Evolutionary conservation across 1,140 invertebrate species (phyloP), one percentile per base, ranked within the genome.

Genomic region (Leptoteleia sp.): DNA sequence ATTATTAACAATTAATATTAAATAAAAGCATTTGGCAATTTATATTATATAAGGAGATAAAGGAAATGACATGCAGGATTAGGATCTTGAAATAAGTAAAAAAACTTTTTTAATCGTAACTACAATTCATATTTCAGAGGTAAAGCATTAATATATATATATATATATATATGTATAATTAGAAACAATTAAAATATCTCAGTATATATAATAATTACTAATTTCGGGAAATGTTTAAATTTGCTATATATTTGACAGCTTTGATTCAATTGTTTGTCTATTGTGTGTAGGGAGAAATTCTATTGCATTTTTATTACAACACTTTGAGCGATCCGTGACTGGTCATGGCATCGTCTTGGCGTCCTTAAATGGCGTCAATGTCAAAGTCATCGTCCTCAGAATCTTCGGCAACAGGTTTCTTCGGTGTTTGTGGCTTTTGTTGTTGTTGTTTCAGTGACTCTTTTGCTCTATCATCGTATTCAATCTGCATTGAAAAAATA

Each of bases 391-490:
- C 95, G 40, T 93, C 94, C 65, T 94, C 94, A 35, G 94, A 94
- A 47, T 92, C 91, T 35, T 90, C 89, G 33, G 90, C 77, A 13
- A 82, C 87, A 48, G 89, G 88, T 79, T 91, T 91, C 68, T 91
- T 91, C 25, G 76, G 81, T 47, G 79, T 82, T 80, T 73, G 86
- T 82, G 79, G 87, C 82, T 81, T 90, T 78, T 82, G 89, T 71
- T 92, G 91, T 40, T 93, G 92, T 87, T 95, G 94, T 72, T 95
- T 91, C 15, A 94, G 92, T 31, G 94, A 92, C 61, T 92, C 92
- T 84, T 93, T 93, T 16, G 94, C 95, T 86, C 95, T 93, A 88
- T 96, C 95, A 86, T 96, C 93, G 84, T 96, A 97, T 85, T 96
- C 95, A 88, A 97, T 95, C 93, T 94, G 83, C 77, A 72, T 43